Conservation (phyloP, 2,888 invertebrate species). For the Caenorhabditis angaria region DNA sequence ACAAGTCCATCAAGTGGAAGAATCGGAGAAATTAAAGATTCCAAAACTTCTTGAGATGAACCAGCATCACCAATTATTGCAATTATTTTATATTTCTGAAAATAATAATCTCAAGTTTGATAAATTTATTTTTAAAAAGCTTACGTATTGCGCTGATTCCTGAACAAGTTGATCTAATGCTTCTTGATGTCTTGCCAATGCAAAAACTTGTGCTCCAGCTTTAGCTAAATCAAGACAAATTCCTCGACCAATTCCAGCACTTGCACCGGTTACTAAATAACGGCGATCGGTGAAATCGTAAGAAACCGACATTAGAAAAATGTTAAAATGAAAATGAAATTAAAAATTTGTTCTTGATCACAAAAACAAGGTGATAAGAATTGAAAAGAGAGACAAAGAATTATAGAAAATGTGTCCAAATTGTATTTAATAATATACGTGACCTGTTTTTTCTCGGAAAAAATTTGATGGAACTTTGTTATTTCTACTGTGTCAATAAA, state of each 20-base stretch:
- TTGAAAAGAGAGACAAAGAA: not conserved
- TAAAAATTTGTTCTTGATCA: not conserved
- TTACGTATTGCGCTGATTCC: slow-evolving; percentile 16
- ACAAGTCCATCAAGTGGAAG: slow-evolving; percentile 53
- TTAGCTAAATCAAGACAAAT: slow-evolving; percentile 44
- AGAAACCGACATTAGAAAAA: slow-evolving; percentile 34
- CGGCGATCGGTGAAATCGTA: slow-evolving; percentile 53
- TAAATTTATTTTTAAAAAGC: not conserved
- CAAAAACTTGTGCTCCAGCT: slow-evolving; percentile 49
- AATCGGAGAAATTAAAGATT: slow-evolving; percentile 28
- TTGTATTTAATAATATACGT: not conserved
- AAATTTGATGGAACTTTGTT: not conserved
- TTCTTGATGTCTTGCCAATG: slow-evolving; percentile 43
- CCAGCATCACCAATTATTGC: slow-evolving; percentile 50
- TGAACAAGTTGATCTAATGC: slow-evolving; percentile 31
- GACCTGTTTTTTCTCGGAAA: slow-evolving; percentile 3
- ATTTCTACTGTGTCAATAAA: no score
- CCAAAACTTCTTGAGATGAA: slow-evolving; percentile 39
- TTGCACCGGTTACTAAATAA: slow-evolving; percentile 58
- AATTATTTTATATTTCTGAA: slow-evolving; percentile 37
- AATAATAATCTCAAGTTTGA: not conserved
- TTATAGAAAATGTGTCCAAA: not conserved
- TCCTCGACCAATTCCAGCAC: slow-evolving; percentile 43
- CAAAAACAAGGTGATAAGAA: not conserved
- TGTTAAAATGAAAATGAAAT: no score